A percentile compares a stretch with the other conserved stretches of the same genome.
Conservation (phyloP, 1,140 invertebrate species). For the Saxidomus purpurata region DNA sequence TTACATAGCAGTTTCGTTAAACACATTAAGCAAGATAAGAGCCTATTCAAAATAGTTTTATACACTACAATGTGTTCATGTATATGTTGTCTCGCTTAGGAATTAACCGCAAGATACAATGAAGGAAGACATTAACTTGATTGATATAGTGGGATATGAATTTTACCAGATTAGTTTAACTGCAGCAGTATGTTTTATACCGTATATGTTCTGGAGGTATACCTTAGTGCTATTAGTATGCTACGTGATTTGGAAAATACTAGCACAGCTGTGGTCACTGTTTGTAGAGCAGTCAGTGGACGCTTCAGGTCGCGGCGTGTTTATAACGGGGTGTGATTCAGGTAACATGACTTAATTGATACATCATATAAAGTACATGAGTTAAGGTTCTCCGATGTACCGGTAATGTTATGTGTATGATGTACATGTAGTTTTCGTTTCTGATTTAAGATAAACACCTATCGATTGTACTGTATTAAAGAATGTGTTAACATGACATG, state of each 20-base stretch:
- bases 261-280: not conserved
- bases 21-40: not conserved
- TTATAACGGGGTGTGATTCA: conserved; percentile 48
- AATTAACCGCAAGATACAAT: not conserved
- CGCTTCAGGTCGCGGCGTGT: conserved; percentile 3
- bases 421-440: too few relatives aligned
- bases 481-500: too few relatives aligned
- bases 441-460: too few relatives aligned
- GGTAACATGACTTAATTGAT: conserved; percentile 27
- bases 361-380: too few relatives aligned
- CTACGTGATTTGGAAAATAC: conserved; percentile 1
- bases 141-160: conserved; percentile 17
- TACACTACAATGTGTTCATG: not conserved
- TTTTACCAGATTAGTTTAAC: conserved; percentile 16
- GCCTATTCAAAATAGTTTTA: not conserved
- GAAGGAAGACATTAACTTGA: not conserved
- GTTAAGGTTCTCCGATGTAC: too few relatives aligned
- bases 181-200: not conserved
- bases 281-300: not conserved
- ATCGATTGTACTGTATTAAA: too few relatives aligned
- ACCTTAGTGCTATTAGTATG: not conserved
- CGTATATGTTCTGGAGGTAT: not conserved
- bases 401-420: too few relatives aligned
- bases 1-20: not conserved
- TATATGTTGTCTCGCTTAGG: not conserved